Evolutionary conservation across 2,797 vertebrate species (phyloP).

Genomic region (Protonibea diacanthus): DNA sequence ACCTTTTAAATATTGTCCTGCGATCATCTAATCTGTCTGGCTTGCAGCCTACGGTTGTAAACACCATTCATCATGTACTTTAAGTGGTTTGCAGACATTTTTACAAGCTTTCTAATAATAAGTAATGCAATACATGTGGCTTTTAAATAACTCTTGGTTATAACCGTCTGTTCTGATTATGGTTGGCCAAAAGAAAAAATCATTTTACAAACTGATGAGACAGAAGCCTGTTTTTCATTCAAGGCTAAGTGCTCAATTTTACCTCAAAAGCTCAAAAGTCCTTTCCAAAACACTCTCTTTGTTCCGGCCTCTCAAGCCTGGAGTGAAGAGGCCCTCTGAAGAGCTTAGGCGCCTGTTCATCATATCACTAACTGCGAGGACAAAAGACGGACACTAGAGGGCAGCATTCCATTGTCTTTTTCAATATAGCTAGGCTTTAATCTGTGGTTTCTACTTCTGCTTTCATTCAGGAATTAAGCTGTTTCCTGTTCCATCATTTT

Average conservation of each 20-base stretch:
- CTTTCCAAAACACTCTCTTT: neutral
- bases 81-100: neutral
- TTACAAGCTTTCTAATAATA: neutral
- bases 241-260: neutral
- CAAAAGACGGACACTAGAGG: constrained; percentile 68
- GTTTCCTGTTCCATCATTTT: constrained; percentile 4
- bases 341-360: neutral
- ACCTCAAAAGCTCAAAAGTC: neutral
- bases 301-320: constrained; percentile 14
- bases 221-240: neutral
- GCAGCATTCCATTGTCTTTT: constrained; percentile 66
- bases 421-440: neutral
- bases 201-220: neutral
- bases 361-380: constrained; percentile 34
- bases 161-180: constrained; percentile 4
- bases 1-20: neutral
- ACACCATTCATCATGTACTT: neutral
- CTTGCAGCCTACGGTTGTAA: neutral
- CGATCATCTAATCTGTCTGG: neutral
- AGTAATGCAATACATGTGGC: neutral
- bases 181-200: neutral
- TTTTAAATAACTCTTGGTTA: neutral
- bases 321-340: neutral
- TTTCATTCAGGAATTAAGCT: neutral
- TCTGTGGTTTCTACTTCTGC: neutral